Percentiles rank a stretch among this genome's conserved stretches.
Evolutionary conservation across 2,888 invertebrate species (phyloP).

Genomic region (Iphiclides podalirius): DNA sequence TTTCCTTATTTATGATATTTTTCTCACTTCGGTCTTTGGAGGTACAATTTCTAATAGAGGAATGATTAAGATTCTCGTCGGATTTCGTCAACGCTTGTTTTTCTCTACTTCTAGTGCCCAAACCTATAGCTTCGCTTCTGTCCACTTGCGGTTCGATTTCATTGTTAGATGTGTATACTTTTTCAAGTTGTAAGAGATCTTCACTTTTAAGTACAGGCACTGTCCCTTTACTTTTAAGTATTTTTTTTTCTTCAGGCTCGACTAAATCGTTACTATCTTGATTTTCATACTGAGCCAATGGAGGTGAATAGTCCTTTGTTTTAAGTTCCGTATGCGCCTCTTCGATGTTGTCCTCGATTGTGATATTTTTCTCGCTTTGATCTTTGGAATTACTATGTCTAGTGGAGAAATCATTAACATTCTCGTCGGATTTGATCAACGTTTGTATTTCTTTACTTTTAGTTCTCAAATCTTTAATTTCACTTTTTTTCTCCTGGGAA

Average conservation of each 20-base stretch:
- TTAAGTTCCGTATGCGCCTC: conserved; percentile 72
- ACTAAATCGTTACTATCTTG: conserved; percentile 43
- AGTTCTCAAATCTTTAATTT: conserved; percentile 43
- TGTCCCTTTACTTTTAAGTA: too few species aligned
- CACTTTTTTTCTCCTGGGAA: conserved; percentile 47
- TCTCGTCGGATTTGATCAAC: too few species aligned
- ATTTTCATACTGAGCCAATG: conserved; percentile 55
- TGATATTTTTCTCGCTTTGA: too few species aligned
- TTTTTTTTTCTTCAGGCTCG: conserved; percentile 41
- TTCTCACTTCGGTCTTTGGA: too few species aligned
- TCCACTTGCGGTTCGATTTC: conserved; percentile 54
- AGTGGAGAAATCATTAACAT: too few species aligned
- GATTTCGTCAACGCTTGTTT: conserved; percentile 34
- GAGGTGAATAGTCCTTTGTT: conserved; percentile 63
- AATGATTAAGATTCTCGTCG: too few species aligned
- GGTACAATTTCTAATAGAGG: too few species aligned
- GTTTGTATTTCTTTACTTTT: conserved; percentile 39
- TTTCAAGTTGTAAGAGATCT: conserved; percentile 44
- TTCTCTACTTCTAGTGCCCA: conserved; percentile 38
- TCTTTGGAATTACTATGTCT: too few species aligned
- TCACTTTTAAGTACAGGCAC: too few species aligned
- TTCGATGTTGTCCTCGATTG: too few species aligned
- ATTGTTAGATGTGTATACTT: conserved; percentile 50
- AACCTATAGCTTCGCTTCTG: conserved; percentile 45
- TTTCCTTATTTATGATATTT: too few species aligned